Evolutionary conservation across 2,797 vertebrate genomes (phyloP), one percentile per base, ranked within the genome.

Genomic region (Thalassophryne amazonica): DNA sequence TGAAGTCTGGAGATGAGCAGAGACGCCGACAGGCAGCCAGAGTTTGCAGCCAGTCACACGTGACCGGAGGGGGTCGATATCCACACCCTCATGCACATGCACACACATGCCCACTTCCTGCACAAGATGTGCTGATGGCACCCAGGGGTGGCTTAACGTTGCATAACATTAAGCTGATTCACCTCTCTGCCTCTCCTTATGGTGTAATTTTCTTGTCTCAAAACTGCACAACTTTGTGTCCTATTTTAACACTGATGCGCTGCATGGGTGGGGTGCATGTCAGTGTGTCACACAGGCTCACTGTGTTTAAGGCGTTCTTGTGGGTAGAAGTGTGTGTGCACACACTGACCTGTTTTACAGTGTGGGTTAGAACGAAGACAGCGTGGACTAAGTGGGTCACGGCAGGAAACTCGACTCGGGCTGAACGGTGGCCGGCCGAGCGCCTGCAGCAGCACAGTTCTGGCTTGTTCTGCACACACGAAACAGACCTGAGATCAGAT

Each of bases 131-230:
- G 76, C 47, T 63, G 74, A 58, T 60, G 41, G 37, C 37, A 48
- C 66, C 58, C 38, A 12, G 22, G 65, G 56, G 70, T 51, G 54
- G 63, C 62, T 82, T 47, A 34, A 34, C 48, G 55, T 83, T 84
- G 71, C 81, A 75, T 83, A 83, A 84, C 69, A 64, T 40, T 43
- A 53, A 66, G 83, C 79, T 81, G 72, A 80, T 61, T 83, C 73
- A 84, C 80, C 69, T 31, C 62, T 37, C 38, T n/a, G 4, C 0
- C 19, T 4, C 20, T 17, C 63, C 63, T 38, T 23, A 31, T 85
- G 80, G 58, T 86, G 84, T 85, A 82, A 72, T 82, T 86, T 81
- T 49, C 64, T 59, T n/a, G 23, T 33, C 69, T 69, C 41, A 30
- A 11, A 47, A 49, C 35, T 48, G 27, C 41, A 52, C 50, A 70